A percentile compares a stretch with the other conserved stretches of the same genome.
Conservation (phyloP, 1,140 invertebrate genomes). For the Phymorhynchus buccinoides region DNA sequence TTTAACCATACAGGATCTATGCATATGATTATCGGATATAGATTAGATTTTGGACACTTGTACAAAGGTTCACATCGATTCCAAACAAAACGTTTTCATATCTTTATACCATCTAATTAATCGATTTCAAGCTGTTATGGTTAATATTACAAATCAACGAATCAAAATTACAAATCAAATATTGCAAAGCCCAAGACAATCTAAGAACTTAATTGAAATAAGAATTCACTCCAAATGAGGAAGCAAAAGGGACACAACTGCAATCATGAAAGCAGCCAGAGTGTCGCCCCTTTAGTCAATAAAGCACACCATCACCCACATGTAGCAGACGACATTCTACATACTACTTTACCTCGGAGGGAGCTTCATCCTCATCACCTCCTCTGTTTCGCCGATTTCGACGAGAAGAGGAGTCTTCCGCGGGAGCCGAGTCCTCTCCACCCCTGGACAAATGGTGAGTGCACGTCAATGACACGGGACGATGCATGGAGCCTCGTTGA, state of each 20-base stretch:
- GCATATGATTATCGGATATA: no score
- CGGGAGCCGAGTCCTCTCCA: conserved; percentile 30
- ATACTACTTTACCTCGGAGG: conserved; percentile 42
- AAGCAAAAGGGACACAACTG: background rate
- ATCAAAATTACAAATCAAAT: no score
- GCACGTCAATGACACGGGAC: no score
- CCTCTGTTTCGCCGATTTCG: conserved; percentile 37
- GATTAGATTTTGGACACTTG: no score
- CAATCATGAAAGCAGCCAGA: background rate
- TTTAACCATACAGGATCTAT: no score
- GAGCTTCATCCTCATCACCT: conserved; percentile 34
- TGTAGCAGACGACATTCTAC: background rate
- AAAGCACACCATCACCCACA: background rate
- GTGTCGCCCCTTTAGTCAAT: background rate
- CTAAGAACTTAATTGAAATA: background rate
- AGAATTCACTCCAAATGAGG: background rate
- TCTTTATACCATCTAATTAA: no score
- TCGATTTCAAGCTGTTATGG: no score
- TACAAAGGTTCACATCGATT: no score
- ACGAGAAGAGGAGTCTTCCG: conserved; percentile 43
- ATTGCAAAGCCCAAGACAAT: no score
- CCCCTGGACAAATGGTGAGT: conserved; percentile 7
- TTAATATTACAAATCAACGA: no score
- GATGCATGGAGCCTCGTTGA: no score
- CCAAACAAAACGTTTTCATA: no score